A percentile compares a stretch with the other conserved stretches of the same genome.
Conservation (phyloP, 2,113 vertebrate species). For the Perognathus longimembris region DNA sequence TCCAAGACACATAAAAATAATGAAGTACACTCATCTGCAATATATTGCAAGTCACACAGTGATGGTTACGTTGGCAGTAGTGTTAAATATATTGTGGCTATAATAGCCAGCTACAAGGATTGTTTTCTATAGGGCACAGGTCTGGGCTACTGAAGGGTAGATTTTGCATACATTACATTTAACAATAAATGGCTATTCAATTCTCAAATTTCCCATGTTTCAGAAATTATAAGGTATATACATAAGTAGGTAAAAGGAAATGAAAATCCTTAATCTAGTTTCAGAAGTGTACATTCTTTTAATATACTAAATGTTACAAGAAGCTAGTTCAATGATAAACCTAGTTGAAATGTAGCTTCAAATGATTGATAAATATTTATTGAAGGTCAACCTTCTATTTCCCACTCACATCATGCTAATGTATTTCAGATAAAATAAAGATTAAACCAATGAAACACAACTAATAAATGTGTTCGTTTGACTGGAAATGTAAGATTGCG, state of each 20-base stretch:
- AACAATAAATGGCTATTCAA: not conserved
- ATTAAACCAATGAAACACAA: not conserved
- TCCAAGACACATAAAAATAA: not conserved
- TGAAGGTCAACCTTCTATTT: slow-evolving; percentile 18
- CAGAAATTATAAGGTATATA: not conserved
- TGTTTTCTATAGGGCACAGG: not conserved
- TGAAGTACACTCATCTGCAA: not conserved
- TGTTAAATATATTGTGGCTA: not conserved
- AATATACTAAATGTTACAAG: not conserved
- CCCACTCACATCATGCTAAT: not conserved
- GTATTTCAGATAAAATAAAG: not conserved
- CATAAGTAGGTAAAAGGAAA: not conserved
- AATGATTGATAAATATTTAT: not conserved
- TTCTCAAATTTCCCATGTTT: not conserved
- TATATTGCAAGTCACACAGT: not conserved
- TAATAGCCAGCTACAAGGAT: not conserved
- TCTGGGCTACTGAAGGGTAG: not conserved
- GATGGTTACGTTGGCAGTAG: not conserved
- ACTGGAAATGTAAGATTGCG: not conserved
- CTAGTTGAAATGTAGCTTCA: not conserved
- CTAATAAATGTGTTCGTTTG: not conserved
- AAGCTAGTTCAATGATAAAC: not conserved
- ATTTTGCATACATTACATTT: not conserved
- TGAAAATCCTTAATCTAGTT: not conserved
- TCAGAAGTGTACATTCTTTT: slow-evolving; percentile 7